Base-by-base conservation (phyloP, 2,888 invertebrate species). In the Hybos culiciformis region DNA sequence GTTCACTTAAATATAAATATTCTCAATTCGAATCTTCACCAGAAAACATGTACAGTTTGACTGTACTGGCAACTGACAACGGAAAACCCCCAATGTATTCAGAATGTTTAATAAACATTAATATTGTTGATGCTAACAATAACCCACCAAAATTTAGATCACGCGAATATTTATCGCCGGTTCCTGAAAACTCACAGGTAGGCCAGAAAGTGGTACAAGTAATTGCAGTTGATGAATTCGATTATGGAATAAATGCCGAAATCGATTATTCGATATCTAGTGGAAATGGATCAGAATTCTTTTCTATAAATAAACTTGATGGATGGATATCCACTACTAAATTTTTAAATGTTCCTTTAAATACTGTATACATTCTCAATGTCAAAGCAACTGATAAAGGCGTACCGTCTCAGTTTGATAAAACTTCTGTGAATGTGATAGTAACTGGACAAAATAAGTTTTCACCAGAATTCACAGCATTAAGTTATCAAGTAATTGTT, bases 1-100 rank as follows among this genome's bases (percentile, higher is more conserved):
- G 79, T 54, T 74, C 77, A 8, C 72, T 92, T 49, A 76, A 77
- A 51, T 91, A 90, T 60, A 88, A 85, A 59, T 80, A 84, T 63
- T 83, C 85, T 0, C 81, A 81, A 51, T 68, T 81, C 33, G 81
- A 84, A 53, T 74, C 80, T 2, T 90, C 90, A 0, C 90, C 90
- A 1, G 92, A 92, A 65, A 90, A 91, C 59, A 77, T 83, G 53
- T 92, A 92, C 59, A 76, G 82, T 1, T 68, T 94, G n/a, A 80
- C 83, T 3, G 78, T 94, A n/a, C 68, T 92, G 2, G 94, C 93
- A 0, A 88, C 84, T 0, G 94, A 96, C 63, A 88, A 91, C 57
- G 96, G 94, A 0, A 92, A 90, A 61, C 94, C 94, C 1, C 91
- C 93, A 0, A 78, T 92, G 76, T 88, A 88, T 24, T 86, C 91